Percentiles rank a stretch among this genome's conserved stretches.
These are phyloP conservation scores for Datnioides undecimradiatus DNA, from an alignment of 2,113 vertebrate genomes.

Conservation along the genomic window DNA sequence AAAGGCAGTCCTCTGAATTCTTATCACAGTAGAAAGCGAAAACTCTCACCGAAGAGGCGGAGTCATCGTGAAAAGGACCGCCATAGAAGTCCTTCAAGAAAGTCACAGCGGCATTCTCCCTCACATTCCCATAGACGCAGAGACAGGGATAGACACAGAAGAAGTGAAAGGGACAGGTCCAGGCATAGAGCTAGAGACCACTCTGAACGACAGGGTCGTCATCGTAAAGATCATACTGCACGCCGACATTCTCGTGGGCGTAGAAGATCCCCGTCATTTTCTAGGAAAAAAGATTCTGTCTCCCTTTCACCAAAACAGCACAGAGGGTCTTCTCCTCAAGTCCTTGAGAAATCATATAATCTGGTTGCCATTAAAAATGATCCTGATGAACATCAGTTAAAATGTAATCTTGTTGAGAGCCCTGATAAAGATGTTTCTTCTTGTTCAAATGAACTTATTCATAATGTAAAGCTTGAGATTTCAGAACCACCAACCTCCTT, in stretches of 20 bases:
- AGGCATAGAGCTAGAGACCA: slow-evolving; percentile 71
- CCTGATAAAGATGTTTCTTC: slow-evolving; percentile 28
- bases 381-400: slow-evolving; percentile 39
- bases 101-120: slow-evolving; percentile 64
- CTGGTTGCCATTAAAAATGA: slow-evolving; percentile 48
- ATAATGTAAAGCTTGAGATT: slow-evolving; percentile 55
- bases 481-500: slow-evolving; percentile 36
- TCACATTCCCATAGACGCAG: slow-evolving; percentile 71
- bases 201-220: slow-evolving; percentile 67
- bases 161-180: slow-evolving; percentile 75
- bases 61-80: slow-evolving; percentile 69
- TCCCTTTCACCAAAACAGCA: slow-evolving; percentile 55
- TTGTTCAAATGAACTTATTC: slow-evolving; percentile 16
- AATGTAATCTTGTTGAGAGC: slow-evolving; percentile 29
- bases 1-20: slow-evolving; percentile 50
- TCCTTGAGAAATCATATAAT: slow-evolving; percentile 63
- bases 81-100: slow-evolving; percentile 72
- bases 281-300: slow-evolving; percentile 68
- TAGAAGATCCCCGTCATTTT: slow-evolving; percentile 73
- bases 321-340: slow-evolving; percentile 41
- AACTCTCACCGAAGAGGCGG: slow-evolving; percentile 74
- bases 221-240: slow-evolving; percentile 62
- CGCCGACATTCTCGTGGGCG: slow-evolving; percentile 59
- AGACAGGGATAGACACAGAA: slow-evolving; percentile 74
- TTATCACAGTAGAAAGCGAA: slow-evolving; percentile 66